Percentiles rank a stretch among this genome's conserved stretches.
Conservation (phyloP, 2,113 vertebrate genomes). For the Corythoichthys intestinalis region DNA sequence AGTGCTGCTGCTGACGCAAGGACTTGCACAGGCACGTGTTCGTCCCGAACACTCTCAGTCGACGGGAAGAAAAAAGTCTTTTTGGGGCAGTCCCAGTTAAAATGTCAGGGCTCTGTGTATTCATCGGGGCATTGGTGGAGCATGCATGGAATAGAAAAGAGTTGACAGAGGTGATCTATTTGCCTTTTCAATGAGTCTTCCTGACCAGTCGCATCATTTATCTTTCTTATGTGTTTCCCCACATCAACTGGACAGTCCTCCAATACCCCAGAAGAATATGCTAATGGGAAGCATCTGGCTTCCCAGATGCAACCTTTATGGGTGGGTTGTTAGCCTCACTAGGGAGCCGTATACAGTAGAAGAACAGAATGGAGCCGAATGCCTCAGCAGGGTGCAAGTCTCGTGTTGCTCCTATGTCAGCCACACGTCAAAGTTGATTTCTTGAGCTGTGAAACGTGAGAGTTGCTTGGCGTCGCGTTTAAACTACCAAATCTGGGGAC, state of each 20-base stretch:
- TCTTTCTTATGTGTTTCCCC: conserved; percentile 64
- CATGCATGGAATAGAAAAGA: too few species aligned
- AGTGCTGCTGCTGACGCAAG: too few species aligned
- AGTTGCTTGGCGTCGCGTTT: conserved; percentile 22
- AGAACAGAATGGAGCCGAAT: conserved; percentile 25
- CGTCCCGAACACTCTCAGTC: too few species aligned
- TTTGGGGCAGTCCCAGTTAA: too few species aligned
- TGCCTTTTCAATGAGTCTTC: conserved; percentile 31
- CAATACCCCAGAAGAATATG: conserved; percentile 59
- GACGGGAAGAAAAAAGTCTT: too few species aligned
- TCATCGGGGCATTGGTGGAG: too few species aligned
- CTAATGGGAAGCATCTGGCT: conserved; percentile 75
- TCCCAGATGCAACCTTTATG: conserved; percentile 43
- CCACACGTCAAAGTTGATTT: conserved; percentile 46
- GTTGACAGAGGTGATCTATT: conserved; percentile 53
- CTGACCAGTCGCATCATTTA: conserved; percentile 54
- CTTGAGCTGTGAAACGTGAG: conserved; percentile 34
- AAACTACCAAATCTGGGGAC: conserved; percentile 38
- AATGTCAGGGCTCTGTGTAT: too few species aligned
- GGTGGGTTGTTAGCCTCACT: neutral
- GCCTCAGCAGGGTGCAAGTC: conserved; percentile 44
- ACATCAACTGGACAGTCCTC: conserved; percentile 47
- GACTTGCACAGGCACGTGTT: too few species aligned
- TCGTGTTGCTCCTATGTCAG: conserved; percentile 51
- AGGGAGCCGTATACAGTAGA: conserved; percentile 40